Evolutionary conservation across 2,113 vertebrate genomes (phyloP).

Genomic region (Sceloporus undulatus): DNA sequence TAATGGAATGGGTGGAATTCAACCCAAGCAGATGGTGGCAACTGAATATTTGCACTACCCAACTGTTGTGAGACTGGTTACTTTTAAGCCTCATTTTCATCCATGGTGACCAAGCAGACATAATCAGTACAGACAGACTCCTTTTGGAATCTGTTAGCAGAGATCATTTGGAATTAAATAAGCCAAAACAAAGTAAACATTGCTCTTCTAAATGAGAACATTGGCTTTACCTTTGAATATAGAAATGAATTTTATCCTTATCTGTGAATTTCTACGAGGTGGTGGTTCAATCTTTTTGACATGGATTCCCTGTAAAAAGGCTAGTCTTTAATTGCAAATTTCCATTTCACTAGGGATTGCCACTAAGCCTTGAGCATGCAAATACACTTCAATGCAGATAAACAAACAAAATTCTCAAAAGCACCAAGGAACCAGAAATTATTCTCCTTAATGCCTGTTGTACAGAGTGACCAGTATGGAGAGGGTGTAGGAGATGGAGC

Average conservation of each 20-base stretch:
- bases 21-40: conserved; percentile 11
- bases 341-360: not conserved
- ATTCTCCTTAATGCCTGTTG: not conserved
- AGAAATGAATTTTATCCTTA: not conserved
- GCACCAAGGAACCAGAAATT: not conserved
- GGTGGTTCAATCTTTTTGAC: not conserved
- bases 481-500: not conserved
- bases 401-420: not conserved
- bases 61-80: not conserved
- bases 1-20: not conserved
- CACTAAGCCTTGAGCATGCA: not conserved
- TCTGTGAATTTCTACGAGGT: not conserved
- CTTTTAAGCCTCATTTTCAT: conserved; percentile 28
- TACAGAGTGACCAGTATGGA: not conserved
- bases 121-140: conserved; percentile 12
- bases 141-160: not conserved
- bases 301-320: not conserved
- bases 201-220: not conserved
- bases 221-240: not conserved
- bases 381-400: not conserved
- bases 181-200: not conserved
- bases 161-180: conserved; percentile 2
- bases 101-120: not conserved
- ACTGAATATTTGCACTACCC: not conserved
- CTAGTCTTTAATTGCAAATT: not conserved